phyloP scores from a whole-genome alignment of 1,140 invertebrate genomes.

The Philotrypesis tridentata region DNA sequence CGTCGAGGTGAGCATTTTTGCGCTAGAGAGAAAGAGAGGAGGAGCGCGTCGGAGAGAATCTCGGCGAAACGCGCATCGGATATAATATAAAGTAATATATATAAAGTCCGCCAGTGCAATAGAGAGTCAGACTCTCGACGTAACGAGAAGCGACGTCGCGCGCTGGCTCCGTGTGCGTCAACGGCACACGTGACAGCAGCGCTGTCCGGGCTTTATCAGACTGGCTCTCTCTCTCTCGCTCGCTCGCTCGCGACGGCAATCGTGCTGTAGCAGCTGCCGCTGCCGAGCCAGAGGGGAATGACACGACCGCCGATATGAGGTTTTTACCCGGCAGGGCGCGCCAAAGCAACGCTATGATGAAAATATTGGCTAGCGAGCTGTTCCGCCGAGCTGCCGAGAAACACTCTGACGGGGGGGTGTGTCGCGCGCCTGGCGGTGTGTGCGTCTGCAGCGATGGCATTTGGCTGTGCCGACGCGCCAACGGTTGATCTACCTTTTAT shows the following conservation, averaged over 20 bases:
- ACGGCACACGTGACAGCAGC: conserved; percentile 52
- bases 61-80: background rate
- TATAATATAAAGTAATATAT: background rate
- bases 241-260: background rate
- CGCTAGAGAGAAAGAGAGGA: no score
- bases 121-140: conserved; percentile 15
- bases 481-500: no score
- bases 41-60: background rate
- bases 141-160: conserved; percentile 53
- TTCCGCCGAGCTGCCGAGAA: background rate
- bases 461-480: background rate
- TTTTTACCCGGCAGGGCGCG: conserved; percentile 15
- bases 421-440: no score
- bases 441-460: background rate
- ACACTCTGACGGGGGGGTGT: background rate
- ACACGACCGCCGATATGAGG: conserved; percentile 28
- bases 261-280: background rate
- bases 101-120: background rate
- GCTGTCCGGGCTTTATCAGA: conserved; percentile 14
- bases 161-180: conserved; percentile 48
- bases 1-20: no score
- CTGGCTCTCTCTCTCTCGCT: background rate
- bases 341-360: conserved; percentile 1
- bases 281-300: conserved; percentile 17
- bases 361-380: conserved; percentile 18